Conservation (phyloP, 2,113 vertebrate species). For the Callionymus lyra region DNA sequence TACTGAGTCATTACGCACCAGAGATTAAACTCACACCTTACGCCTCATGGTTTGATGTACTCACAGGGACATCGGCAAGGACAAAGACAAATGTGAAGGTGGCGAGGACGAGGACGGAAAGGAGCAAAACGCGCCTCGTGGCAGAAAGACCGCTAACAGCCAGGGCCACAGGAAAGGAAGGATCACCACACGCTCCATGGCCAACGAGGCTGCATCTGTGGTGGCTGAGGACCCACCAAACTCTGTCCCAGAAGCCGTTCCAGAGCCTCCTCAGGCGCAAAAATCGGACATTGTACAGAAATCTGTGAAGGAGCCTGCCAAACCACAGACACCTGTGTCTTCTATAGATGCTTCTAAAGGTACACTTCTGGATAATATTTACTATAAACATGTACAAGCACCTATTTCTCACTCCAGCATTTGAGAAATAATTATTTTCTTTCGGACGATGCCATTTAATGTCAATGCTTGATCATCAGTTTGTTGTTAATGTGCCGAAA, state of each 20-base stretch:
- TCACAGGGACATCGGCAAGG: constrained; percentile 87
- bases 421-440: too few relatives aligned
- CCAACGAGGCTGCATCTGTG: constrained; percentile 86
- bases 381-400: too few relatives aligned
- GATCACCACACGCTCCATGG: constrained; percentile 97
- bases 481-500: too few relatives aligned
- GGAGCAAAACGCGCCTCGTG: constrained; percentile 83
- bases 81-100: constrained; percentile 90
- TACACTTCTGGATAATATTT: constrained; percentile 14
- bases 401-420: not conserved
- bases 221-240: constrained; percentile 79
- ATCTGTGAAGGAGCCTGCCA: constrained; percentile 57
- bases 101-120: constrained; percentile 89
- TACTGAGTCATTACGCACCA: too few relatives aligned
- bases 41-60: constrained; percentile 20
- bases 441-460: too few relatives aligned
- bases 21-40: not conserved
- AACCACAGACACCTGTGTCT: constrained; percentile 46
- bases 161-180: constrained; percentile 93
- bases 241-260: constrained; percentile 70
- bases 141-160: constrained; percentile 95
- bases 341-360: constrained; percentile 61
- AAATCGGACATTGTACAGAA: constrained; percentile 61
- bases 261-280: constrained; percentile 54
- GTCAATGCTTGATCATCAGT: too few relatives aligned